Base-by-base conservation (phyloP, 2,797 vertebrate species). In the Melanotaenia trifasciata region DNA sequence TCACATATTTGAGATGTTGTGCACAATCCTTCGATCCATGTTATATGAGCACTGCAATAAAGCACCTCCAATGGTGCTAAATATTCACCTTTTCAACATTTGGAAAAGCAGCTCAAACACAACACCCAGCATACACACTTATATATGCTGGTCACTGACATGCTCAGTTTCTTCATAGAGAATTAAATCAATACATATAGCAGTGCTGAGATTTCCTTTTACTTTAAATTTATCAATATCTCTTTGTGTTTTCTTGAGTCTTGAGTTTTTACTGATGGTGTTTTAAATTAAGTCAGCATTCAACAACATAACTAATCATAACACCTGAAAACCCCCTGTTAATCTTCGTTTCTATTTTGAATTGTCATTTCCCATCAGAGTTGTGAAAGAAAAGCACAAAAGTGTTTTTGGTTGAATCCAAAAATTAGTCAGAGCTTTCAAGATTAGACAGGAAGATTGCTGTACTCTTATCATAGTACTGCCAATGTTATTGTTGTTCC, bases 401-500 rank as follows among this genome's bases (percentile, higher is more conserved):
- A n/a, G 7, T n/a, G 45, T 6, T 47, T 47, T 47, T 47, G 7
- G 6, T n/a, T 47, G 20, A 47, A 47, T 47, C 45, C 45, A 47
- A 10, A n/a, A 7, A n/a, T 47, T n/a, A 7, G n/a, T 47, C 45
- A 47, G 18, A n/a, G 45, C 45, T 47, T 47, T 47, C 18, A 47
- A 47, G 18, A 47, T 47, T 47, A 47, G 1, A 75, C 84, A 51
- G 68, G 24, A 16, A 81, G 72, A 79, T 84, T 67, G 59, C 57
- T 67, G 57, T 76, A 56, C 63, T 70, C 79, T 79, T 56, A 74
- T 85, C 72, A 70, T 70, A 64, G 53, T 69, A 50, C 54, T 60
- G 70, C 58, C 76, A 57, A 50, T 61, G 85, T 87, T 80, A 86
- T 88, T 71, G 76, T 53, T 57, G 43, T 45, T 57, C 26, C 67